These are phyloP conservation scores for Lagodon rhomboides DNA, from an alignment of 2,797 vertebrate genomes.

Conservation along the genomic window DNA sequence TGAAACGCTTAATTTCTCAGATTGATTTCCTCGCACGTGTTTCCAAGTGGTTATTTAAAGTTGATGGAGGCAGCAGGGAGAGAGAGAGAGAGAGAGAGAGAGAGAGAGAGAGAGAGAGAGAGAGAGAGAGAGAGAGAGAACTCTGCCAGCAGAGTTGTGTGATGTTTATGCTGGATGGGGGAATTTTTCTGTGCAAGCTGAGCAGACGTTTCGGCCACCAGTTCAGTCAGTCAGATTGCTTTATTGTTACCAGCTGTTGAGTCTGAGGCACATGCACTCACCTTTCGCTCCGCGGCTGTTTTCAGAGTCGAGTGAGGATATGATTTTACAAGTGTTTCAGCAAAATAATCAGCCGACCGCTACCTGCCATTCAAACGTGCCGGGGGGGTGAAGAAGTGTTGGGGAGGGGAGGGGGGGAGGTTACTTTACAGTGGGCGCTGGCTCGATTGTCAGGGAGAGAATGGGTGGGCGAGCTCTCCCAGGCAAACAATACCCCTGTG, in stretches of 20 bases:
- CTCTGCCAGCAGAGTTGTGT: conserved; percentile 76
- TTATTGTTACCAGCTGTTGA: conserved; percentile 89
- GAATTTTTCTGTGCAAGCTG: conserved; percentile 84
- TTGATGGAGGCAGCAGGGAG: conserved; percentile 72
- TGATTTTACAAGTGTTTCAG: conserved; percentile 76
- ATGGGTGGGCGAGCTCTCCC: conserved; percentile 30
- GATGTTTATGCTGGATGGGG: conserved; percentile 87
- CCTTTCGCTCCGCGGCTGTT: conserved; percentile 77
- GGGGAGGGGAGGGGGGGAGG: background rate
- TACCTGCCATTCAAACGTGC: conserved; percentile 71
- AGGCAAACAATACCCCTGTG: conserved; percentile 50
- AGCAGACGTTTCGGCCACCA: conserved; percentile 86
- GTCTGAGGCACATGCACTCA: conserved; percentile 76
- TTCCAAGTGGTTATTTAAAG: conserved; percentile 77
- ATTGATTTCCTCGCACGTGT: conserved; percentile 77
- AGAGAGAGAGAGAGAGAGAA: conserved; percentile 23
- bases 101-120: conserved; percentile 14
- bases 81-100: conserved; percentile 7
- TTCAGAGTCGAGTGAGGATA: conserved; percentile 71
- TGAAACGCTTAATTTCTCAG: conserved; percentile 60
- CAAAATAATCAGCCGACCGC: conserved; percentile 72
- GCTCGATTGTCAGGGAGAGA: conserved; percentile 61
- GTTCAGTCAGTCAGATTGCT: conserved; percentile 83
- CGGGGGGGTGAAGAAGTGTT: conserved; percentile 9
- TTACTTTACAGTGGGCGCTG: conserved; percentile 51